Evolutionary conservation across 2,113 vertebrate species (phyloP).

Genomic region (Cyanoderma ruficeps): DNA sequence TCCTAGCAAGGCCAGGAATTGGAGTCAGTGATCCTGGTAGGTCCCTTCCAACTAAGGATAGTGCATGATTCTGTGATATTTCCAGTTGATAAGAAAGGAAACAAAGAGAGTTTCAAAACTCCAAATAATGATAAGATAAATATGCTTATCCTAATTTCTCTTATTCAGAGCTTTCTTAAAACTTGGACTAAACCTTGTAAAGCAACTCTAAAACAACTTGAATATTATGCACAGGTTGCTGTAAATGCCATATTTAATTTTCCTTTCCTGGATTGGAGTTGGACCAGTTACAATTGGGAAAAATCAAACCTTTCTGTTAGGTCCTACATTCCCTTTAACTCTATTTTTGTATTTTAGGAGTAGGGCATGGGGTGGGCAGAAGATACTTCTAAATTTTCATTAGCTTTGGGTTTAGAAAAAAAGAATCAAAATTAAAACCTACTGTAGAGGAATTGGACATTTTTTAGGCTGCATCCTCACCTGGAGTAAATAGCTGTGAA

Average conservation of each 20-base stretch:
- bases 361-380: fast-evolving
- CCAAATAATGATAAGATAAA: neutral
- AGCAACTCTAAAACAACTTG: neutral
- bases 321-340: neutral
- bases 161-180: neutral
- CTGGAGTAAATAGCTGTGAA: neutral
- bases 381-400: neutral
- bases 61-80: neutral
- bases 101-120: neutral
- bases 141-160: neutral
- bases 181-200: neutral
- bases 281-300: neutral
- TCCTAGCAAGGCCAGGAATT: neutral
- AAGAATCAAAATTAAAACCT: neutral
- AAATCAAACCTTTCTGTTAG: neutral
- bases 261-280: neutral
- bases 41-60: neutral
- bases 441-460: neutral
- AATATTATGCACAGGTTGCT: neutral
- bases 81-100: neutral
- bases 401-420: neutral
- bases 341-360: neutral
- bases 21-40: neutral
- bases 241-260: neutral
- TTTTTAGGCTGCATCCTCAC: neutral